These are phyloP conservation scores for Mesembrinibis cayennensis DNA, from an alignment of 2,113 vertebrate species.

Conservation along the genomic window DNA sequence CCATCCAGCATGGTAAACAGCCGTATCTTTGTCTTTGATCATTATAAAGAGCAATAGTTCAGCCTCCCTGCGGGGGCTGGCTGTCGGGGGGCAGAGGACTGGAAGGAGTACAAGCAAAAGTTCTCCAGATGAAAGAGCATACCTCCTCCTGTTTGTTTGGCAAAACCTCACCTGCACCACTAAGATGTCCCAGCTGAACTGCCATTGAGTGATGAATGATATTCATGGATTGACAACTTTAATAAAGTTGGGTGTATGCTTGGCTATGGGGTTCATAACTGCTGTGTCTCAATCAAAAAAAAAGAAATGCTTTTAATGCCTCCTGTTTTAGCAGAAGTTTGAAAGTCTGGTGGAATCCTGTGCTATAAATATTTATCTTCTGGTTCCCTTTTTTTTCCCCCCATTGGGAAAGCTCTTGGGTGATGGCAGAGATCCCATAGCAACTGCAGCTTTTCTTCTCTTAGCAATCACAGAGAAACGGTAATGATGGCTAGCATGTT, in stretches of 20 bases:
- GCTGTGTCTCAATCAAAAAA: neutral
- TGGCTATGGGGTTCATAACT: neutral
- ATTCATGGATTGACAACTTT: neutral
- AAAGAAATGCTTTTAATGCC: neutral
- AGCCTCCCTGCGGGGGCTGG: neutral
- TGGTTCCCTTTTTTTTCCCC: neutral
- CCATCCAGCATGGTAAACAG: rapidly evolving
- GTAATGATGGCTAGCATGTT: constrained; percentile 9
- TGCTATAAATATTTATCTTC: constrained; percentile 40
- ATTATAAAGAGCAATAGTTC: neutral
- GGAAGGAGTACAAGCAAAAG: neutral
- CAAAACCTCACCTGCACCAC: neutral
- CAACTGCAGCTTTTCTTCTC: neutral
- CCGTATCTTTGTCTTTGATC: neutral
- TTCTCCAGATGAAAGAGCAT: neutral
- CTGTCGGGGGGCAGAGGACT: neutral
- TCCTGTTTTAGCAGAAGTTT: neutral
- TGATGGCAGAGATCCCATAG: constrained; percentile 5
- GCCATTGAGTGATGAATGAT: neutral
- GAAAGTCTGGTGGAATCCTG: neutral
- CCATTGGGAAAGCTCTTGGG: neutral
- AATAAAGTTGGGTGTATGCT: neutral
- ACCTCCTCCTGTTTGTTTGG: neutral
- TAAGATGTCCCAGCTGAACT: neutral
- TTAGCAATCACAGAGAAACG: neutral